These are phyloP conservation scores for Apaloderma vittatum DNA, from an alignment of 2,113 vertebrate species.

Conservation along the genomic window DNA sequence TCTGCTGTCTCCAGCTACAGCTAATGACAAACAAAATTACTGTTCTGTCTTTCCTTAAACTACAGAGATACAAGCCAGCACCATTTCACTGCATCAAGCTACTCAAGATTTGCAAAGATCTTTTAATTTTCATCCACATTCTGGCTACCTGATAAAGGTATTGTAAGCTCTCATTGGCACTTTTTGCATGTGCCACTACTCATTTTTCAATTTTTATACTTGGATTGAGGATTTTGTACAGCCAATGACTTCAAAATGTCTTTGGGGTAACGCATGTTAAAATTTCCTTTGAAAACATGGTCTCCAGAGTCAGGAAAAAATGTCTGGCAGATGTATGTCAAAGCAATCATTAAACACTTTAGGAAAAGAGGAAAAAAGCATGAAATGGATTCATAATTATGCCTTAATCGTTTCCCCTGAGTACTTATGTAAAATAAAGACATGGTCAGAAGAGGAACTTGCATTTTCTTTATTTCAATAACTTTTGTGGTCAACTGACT, in stretches of 20 bases:
- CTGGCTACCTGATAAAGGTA: background rate
- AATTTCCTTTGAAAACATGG: conserved; percentile 23
- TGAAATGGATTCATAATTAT: conserved; percentile 9
- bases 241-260: conserved; percentile 8
- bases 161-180: background rate
- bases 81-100: background rate
- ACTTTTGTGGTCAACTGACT: background rate
- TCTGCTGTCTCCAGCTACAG: background rate
- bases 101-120: background rate
- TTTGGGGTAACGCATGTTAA: background rate
- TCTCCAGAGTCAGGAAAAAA: conserved; percentile 3
- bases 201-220: background rate
- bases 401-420: background rate
- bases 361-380: background rate
- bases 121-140: background rate
- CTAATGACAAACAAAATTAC: background rate
- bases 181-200: background rate
- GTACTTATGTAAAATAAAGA: background rate
- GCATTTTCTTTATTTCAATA: background rate
- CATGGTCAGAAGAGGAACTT: background rate
- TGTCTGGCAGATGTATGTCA: background rate
- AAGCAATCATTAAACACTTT: background rate
- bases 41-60: background rate
- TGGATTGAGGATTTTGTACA: background rate
- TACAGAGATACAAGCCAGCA: background rate